These are phyloP conservation scores for Scleropages formosus DNA, from an alignment of 2,797 vertebrate genomes.

Conservation along the genomic window DNA sequence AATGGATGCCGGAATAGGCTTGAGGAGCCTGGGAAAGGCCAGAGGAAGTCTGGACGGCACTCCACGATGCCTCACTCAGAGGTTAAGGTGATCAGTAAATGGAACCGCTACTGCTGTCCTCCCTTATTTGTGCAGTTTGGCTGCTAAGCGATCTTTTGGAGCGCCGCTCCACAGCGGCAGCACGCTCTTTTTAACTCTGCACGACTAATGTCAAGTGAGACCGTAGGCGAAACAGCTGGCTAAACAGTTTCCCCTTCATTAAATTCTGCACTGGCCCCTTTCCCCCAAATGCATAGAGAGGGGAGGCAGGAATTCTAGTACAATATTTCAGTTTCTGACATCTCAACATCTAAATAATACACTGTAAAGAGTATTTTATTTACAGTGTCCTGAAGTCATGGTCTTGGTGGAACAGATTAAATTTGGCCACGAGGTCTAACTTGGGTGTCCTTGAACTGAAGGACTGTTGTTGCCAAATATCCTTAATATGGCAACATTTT, in stretches of 20 bases:
- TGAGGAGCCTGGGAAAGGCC: conserved; percentile 13
- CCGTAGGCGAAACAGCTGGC: not conserved
- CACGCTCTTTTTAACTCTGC: not conserved
- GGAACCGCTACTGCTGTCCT: not conserved
- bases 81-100: not conserved
- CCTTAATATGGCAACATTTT: too few species aligned
- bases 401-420: too few species aligned
- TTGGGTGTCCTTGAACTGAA: too few species aligned
- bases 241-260: not conserved
- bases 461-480: too few species aligned
- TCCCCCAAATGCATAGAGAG: not conserved
- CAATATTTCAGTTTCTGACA: too few species aligned
- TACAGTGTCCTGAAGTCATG: too few species aligned
- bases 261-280: not conserved
- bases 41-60: not conserved
- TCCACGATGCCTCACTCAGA: not conserved
- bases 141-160: not conserved
- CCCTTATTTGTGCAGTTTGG: not conserved
- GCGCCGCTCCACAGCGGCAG: too few species aligned
- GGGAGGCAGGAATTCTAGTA: too few species aligned
- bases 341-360: too few species aligned
- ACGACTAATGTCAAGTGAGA: not conserved
- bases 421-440: too few species aligned
- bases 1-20: conserved; percentile 3
- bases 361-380: too few species aligned